Conservation (phyloP, 1,140 invertebrate species). For the Drusus annulatus region DNA sequence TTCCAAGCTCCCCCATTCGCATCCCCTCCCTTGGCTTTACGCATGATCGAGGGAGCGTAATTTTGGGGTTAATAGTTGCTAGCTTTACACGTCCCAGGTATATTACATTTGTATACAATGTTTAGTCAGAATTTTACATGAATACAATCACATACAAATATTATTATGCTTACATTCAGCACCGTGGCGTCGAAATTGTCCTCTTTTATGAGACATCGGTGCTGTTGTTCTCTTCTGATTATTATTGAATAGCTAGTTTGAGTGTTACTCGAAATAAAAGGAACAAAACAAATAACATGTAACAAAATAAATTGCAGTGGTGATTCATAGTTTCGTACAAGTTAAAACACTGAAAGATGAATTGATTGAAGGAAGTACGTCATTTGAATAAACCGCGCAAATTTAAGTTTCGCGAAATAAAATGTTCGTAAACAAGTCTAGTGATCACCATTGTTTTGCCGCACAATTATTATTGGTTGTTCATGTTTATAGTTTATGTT, state of each 20-base stretch:
- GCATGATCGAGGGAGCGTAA: slow-evolving; percentile 59
- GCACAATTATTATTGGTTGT: slow-evolving; percentile 49
- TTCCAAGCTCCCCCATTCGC: slow-evolving; percentile 47
- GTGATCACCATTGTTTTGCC: slow-evolving; percentile 41
- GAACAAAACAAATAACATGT: too few relatives aligned
- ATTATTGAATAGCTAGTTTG: too few relatives aligned
- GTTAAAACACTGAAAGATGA: too few relatives aligned
- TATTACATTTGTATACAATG: background rate
- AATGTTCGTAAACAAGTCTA: slow-evolving; percentile 30
- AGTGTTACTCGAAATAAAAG: too few relatives aligned
- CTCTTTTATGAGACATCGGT: too few relatives aligned
- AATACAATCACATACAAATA: too few relatives aligned
- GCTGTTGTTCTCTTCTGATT: too few relatives aligned
- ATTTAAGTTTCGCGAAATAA: background rate
- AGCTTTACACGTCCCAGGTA: slow-evolving; percentile 25
- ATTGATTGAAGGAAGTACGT: background rate
- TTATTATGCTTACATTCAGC: too few relatives aligned
- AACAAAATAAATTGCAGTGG: too few relatives aligned
- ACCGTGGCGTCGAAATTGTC: too few relatives aligned
- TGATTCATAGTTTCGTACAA: too few relatives aligned
- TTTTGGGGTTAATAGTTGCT: slow-evolving; percentile 49
- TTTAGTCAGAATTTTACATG: background rate
- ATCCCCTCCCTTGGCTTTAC: slow-evolving; percentile 54
- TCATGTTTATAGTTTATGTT: slow-evolving; percentile 42
- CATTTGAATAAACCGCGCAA: slow-evolving; percentile 32